Percentiles rank a stretch among this genome's conserved stretches.
These are phyloP conservation scores for Heliconius nattereri DNA, from an alignment of 1,140 invertebrate genomes.

Conservation along the genomic window DNA sequence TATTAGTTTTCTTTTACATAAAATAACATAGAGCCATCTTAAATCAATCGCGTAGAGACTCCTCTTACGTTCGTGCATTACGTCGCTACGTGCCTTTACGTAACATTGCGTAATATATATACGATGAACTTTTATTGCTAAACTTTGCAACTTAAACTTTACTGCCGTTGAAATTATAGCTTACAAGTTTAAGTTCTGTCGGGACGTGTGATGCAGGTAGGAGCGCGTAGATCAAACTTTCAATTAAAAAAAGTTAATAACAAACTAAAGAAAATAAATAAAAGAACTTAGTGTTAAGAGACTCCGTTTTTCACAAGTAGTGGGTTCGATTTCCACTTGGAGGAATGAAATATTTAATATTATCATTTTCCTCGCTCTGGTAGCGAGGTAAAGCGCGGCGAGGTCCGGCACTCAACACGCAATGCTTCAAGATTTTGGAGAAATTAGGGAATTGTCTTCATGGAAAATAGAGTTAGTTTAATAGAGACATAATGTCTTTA, in stretches of 20 bases:
- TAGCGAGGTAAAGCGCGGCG: no score
- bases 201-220: not conserved
- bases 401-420: no score
- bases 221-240: no score
- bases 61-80: not conserved
- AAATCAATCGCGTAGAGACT: not conserved
- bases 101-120: conserved; percentile 1
- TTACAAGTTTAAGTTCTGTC: conserved; percentile 1
- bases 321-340: not conserved
- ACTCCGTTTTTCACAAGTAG: not conserved
- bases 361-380: no score
- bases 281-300: no score
- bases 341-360: not conserved
- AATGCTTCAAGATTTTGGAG: no score
- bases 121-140: conserved; percentile 9
- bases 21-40: not conserved
- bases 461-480: no score
- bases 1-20: no score
- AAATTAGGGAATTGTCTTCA: no score
- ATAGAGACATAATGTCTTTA: no score
- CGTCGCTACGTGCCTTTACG: not conserved
- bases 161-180: conserved; percentile 10
- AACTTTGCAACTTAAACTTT: conserved; percentile 14
- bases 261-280: no score
- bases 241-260: no score